phyloP scores from a whole-genome alignment of 2,888 invertebrate species.

The Orgyia antiqua region DNA sequence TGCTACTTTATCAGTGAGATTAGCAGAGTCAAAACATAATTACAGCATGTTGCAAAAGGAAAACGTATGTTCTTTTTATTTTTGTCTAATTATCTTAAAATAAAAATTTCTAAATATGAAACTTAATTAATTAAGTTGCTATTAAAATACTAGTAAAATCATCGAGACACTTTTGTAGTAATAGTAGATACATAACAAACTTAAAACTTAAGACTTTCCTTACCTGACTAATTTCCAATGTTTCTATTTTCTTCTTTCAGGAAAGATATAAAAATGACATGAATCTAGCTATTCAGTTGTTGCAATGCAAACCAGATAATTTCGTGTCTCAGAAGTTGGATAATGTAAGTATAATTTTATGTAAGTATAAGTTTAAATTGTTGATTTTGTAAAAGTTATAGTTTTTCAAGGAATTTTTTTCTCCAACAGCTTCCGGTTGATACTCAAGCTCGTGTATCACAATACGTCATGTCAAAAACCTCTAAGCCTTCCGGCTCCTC shows the following conservation, averaged over 20 bases:
- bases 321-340: conserved; percentile 95
- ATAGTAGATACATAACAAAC: too few relatives aligned
- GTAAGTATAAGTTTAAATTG: not conserved
- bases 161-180: too few relatives aligned
- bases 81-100: too few relatives aligned
- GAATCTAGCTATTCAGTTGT: conserved; percentile 93
- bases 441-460: conserved; percentile 92
- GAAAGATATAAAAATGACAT: conserved; percentile 96
- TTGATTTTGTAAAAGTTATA: not conserved
- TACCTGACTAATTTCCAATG: too few relatives aligned
- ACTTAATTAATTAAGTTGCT: too few relatives aligned
- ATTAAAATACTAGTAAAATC: too few relatives aligned
- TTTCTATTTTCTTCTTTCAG: too few relatives aligned
- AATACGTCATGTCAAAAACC: conserved; percentile 83
- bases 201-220: too few relatives aligned
- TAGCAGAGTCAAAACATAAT: conserved; percentile 91
- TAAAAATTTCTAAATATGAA: too few relatives aligned
- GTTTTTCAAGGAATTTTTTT: not conserved
- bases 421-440: conserved; percentile 88
- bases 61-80: conserved; percentile 82
- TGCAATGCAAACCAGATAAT: conserved; percentile 96
- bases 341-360: conserved; percentile 82
- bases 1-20: conserved; percentile 87
- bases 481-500: conserved; percentile 67
- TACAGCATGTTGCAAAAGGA: conserved; percentile 90